Base-by-base conservation (phyloP, 2,888 invertebrate species). In the Onchidella celtica region DNA sequence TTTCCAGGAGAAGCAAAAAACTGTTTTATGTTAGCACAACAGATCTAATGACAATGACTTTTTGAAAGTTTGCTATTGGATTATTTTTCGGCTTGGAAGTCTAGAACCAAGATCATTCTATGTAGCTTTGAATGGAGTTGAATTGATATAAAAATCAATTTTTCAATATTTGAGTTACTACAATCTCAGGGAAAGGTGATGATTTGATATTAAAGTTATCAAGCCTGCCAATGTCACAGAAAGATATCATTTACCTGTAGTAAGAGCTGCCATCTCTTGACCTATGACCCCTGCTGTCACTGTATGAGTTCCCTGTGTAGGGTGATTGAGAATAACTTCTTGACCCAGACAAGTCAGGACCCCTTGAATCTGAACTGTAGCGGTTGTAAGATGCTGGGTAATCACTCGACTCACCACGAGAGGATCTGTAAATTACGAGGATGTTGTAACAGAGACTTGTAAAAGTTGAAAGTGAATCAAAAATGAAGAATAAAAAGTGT, bases 181-280 rank as follows among this genome's bases (percentile, higher is more conserved):
- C n/a, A n/a, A n/a, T n/a, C n/a, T n/a, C n/a, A n/a, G n/a, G n/a
- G n/a, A n/a, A n/a, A n/a, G n/a, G n/a, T n/a, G n/a, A n/a, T n/a
- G n/a, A n/a, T n/a, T n/a, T n/a, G n/a, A n/a, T n/a, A n/a, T n/a
- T n/a, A n/a, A n/a, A n/a, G n/a, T n/a, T n/a, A n/a, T n/a, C n/a
- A n/a, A n/a, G n/a, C n/a, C n/a, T n/a, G n/a, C n/a, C n/a, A n/a
- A n/a, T n/a, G n/a, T n/a, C n/a, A n/a, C n/a, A n/a, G n/a, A n/a
- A n/a, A n/a, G n/a, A n/a, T n/a, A n/a, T n/a, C 47, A 47, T 47
- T 11, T 61, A 73, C 73, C 79, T 79, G 59, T 73, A 66, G 32
- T 61, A 66, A 29, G 55, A 61, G 32, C 38, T 55, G 4, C 36
- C 34, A 4, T 79, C 73, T 11, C 27, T 21, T 66, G 73, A 65